phyloP scores from a whole-genome alignment of 2,113 vertebrate species.

The Callopanchax toddi region DNA sequence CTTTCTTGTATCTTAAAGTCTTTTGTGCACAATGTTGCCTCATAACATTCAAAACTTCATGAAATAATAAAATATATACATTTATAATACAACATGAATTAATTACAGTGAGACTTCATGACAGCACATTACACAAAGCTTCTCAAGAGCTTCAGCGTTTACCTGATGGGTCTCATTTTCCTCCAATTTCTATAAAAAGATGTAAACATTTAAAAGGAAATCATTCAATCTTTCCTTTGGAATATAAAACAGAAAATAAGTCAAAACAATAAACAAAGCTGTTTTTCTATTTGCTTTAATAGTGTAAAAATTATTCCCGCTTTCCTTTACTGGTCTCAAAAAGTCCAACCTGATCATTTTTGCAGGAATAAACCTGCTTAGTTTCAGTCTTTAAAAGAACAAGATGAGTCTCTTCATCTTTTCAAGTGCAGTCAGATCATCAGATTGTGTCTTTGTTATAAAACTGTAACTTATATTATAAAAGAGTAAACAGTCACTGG shows the following conservation, averaged over 20 bases:
- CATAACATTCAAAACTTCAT: no score
- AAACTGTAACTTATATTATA: neutral
- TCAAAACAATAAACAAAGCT: neutral
- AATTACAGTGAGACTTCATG: neutral
- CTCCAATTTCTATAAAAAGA: neutral
- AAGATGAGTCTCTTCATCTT: neutral
- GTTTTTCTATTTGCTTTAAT: neutral
- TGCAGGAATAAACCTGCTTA: neutral
- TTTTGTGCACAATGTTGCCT: no score
- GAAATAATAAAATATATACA: neutral
- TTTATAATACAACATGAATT: neutral
- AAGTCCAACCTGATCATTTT: neutral
- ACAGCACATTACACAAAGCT: neutral
- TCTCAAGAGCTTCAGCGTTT: neutral
- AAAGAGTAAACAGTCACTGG: neutral
- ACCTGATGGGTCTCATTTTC: no score
- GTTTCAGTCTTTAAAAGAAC: neutral
- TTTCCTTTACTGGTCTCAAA: neutral
- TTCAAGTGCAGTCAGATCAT: neutral
- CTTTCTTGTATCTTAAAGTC: no score
- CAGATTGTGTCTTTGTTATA: neutral
- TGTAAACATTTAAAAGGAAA: constrained; percentile 17
- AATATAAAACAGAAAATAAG: neutral
- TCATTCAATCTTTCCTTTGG: neutral
- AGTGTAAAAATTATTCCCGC: neutral